Evolutionary conservation across 2,797 vertebrate genomes (phyloP).

Genomic region (Sciurus carolinensis): DNA sequence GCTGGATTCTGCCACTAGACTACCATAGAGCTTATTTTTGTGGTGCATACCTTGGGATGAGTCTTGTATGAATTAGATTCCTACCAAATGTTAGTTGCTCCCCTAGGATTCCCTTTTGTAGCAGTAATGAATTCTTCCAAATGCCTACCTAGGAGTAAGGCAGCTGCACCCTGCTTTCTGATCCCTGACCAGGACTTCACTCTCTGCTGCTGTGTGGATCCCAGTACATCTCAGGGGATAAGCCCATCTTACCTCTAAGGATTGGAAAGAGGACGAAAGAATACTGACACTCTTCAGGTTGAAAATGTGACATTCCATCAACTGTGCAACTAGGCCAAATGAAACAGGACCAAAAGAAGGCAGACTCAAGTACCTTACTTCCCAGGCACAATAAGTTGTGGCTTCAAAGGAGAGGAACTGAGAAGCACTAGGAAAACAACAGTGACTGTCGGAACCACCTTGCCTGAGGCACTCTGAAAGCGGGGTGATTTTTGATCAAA

Average conservation of each 20-base stretch:
- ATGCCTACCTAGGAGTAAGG: not conserved
- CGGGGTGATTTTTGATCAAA: conserved; percentile 68
- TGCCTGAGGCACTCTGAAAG: conserved; percentile 55
- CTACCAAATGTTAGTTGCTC: not conserved
- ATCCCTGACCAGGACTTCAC: not conserved
- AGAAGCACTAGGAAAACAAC: conserved; percentile 57
- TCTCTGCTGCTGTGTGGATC: not conserved
- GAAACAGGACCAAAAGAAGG: not conserved
- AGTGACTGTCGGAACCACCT: conserved; percentile 41
- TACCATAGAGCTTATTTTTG: not conserved
- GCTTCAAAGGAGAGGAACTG: conserved; percentile 46
- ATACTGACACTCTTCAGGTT: conserved; percentile 27
- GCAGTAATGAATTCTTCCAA: not conserved
- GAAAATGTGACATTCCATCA: not conserved
- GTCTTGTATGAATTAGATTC: not conserved
- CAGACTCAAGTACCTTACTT: conserved; percentile 54
- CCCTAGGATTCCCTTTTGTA: not conserved
- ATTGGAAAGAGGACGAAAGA: not conserved
- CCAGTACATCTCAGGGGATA: not conserved
- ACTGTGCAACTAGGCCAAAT: conserved; percentile 15
- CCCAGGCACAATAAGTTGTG: not conserved
- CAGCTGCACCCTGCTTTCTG: not conserved
- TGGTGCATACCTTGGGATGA: not conserved
- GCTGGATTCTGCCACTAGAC: not conserved
- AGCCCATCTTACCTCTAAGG: not conserved